phyloP scores from a whole-genome alignment of 2,113 vertebrate genomes.

The Meriones unguiculatus region DNA sequence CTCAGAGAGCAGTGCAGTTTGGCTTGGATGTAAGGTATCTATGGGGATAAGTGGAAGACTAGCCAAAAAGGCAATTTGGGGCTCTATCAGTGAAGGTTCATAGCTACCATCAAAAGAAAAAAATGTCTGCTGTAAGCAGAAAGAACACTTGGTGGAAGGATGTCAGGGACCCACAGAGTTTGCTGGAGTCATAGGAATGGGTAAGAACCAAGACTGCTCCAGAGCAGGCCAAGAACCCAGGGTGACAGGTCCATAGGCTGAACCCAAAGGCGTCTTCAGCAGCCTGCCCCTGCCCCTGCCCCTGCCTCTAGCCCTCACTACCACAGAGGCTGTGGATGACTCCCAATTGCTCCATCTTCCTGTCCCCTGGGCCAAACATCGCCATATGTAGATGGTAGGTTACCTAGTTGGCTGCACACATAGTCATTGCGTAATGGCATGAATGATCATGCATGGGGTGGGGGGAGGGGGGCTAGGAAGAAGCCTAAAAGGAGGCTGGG shows the following conservation, averaged over 20 bases:
- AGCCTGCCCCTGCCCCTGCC: not conserved
- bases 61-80: not conserved
- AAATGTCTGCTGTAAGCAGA: conserved; percentile 25
- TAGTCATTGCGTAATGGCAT: not conserved
- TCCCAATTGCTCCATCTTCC: not conserved
- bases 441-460: no score
- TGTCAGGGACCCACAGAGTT: not conserved
- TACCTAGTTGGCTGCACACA: not conserved
- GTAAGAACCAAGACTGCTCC: not conserved
- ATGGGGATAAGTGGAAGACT: no score
- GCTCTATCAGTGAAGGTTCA: not conserved
- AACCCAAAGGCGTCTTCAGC: not conserved
- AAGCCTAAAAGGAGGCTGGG: not conserved
- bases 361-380: not conserved
- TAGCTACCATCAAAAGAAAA: not conserved
- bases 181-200: not conserved
- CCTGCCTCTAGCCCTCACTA: not conserved
- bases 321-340: not conserved
- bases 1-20: not conserved
- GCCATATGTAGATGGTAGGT: not conserved
- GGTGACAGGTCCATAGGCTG: no score
- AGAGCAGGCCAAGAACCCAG: not conserved
- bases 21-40: not conserved
- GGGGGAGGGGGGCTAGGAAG: no score
- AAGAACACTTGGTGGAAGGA: not conserved